Base-by-base conservation (phyloP, 2,888 invertebrate genomes). In the Pycnomerus fuliginosus region DNA sequence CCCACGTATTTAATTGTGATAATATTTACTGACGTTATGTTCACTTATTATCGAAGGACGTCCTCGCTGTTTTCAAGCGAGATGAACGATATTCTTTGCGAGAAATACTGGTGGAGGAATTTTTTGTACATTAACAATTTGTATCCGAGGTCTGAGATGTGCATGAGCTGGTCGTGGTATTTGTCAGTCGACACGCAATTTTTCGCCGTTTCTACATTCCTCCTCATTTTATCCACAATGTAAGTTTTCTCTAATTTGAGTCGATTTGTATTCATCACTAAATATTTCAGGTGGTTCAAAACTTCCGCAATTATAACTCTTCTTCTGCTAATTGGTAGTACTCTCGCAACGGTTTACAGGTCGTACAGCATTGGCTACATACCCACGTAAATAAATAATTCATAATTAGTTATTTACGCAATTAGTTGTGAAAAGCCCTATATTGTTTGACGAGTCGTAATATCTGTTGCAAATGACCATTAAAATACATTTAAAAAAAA, bases 51-150 rank as follows among this genome's bases (percentile, higher is more conserved):
- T 35, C 62, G 60, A 1, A 58, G 70, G 35, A 64, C 64, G 1
- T 72, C 76, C 3, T 60, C 68, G 11, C 69, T 74, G 47, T 55
- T 67, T 42, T 60, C 67, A 31, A 52, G 52, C 7, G 76, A 77
- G 53, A 55, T 60, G 11, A 61, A 69, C 3, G 69, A 74, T 13
- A 63, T 66, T 1, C 48, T 60, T n/a, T 77, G 78, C 50, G 58
- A 67, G 1, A 72, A 72, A 48, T 75, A 74, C 51, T 77, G 77
- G 77, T 77, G 77, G 77, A 66, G 75, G 48, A 77, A 77, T 58
- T 28, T 77, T 2, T 55, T 78, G 1, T 77, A 76, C 53, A 74
- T 76, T 27, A 74, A 75, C 55, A 76, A 76, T 61, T 60, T 76
- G 1, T 76, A 63, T 48, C 64, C 65, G 2, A 65, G 71, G 38